phyloP scores from a whole-genome alignment of 92 coral and sea anemone genomes.

The Porites divaricata region DNA sequence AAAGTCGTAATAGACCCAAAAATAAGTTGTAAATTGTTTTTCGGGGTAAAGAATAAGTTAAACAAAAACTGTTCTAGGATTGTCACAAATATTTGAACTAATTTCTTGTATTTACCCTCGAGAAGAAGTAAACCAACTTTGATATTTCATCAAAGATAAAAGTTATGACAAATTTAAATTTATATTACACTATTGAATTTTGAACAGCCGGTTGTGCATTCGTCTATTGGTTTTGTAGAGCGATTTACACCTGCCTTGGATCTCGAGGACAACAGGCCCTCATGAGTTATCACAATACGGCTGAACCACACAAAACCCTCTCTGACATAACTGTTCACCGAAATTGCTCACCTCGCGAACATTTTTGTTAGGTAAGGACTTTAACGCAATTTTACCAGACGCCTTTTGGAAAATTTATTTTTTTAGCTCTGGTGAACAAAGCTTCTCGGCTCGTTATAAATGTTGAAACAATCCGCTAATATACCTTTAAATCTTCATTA shows the following conservation, averaged over 20 bases:
- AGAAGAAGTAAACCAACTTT: not conserved
- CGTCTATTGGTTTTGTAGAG: slow-evolving; percentile 9
- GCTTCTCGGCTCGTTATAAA: too few relatives aligned
- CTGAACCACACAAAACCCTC: slow-evolving; percentile 14
- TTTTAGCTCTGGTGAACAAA: too few relatives aligned
- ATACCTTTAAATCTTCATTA: too few relatives aligned
- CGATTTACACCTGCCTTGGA: not conserved
- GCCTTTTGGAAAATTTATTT: too few relatives aligned
- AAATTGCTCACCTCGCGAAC: not conserved
- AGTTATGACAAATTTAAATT: not conserved
- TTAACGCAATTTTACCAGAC: too few relatives aligned
- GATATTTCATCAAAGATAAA: not conserved
- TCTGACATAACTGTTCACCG: not conserved
- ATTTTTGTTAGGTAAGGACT: not conserved
- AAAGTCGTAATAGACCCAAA: too few relatives aligned
- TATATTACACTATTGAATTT: not conserved
- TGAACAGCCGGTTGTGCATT: slow-evolving; percentile 20
- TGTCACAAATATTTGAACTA: not conserved
- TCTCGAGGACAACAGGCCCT: slow-evolving; percentile 11
- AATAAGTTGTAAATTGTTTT: not conserved
- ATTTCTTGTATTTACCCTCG: not conserved
- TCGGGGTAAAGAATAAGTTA: not conserved
- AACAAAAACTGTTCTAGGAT: not conserved
- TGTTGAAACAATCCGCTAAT: too few relatives aligned
- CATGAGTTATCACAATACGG: slow-evolving; percentile 6